These are phyloP conservation scores for Marronus borbonicus DNA, from an alignment of 2,888 invertebrate species.

Conservation along the genomic window DNA sequence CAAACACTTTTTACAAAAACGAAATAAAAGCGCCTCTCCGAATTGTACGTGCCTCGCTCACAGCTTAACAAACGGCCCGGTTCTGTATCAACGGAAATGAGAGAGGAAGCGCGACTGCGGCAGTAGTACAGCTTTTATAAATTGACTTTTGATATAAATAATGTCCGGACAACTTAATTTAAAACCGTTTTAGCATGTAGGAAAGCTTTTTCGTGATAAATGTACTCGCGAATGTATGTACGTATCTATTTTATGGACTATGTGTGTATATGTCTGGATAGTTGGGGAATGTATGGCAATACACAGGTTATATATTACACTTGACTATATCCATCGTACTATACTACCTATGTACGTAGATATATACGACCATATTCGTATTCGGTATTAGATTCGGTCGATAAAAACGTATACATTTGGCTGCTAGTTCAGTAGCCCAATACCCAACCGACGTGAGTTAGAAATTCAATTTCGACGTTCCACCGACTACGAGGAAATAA, in stretches of 20 bases:
- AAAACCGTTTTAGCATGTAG: conserved; percentile 18
- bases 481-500: conserved; percentile 58
- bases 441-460: conserved; percentile 36
- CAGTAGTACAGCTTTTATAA: conserved; percentile 29
- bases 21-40: no score
- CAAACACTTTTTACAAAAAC: no score
- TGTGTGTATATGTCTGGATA: not conserved
- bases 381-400: no score
- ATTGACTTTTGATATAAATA: conserved; percentile 32
- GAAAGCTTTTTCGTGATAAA: conserved; percentile 11
- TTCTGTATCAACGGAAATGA: conserved; percentile 19
- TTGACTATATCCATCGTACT: no score
- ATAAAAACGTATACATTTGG: no score
- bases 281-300: not conserved
- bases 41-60: not conserved
- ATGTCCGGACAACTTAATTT: conserved; percentile 21
- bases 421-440: no score
- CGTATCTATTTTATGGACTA: not conserved
- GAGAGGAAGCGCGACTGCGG: conserved; percentile 5
- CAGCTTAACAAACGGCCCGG: conserved; percentile 7
- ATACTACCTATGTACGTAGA: no score
- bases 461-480: conserved; percentile 60
- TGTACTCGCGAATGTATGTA: conserved; percentile 1
- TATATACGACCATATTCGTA: no score
- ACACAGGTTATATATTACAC: not conserved